Percentiles rank a stretch among this genome's conserved stretches.
Evolutionary conservation across 2,888 invertebrate species (phyloP).

Genomic region (Hirudinaria manillensis): DNA sequence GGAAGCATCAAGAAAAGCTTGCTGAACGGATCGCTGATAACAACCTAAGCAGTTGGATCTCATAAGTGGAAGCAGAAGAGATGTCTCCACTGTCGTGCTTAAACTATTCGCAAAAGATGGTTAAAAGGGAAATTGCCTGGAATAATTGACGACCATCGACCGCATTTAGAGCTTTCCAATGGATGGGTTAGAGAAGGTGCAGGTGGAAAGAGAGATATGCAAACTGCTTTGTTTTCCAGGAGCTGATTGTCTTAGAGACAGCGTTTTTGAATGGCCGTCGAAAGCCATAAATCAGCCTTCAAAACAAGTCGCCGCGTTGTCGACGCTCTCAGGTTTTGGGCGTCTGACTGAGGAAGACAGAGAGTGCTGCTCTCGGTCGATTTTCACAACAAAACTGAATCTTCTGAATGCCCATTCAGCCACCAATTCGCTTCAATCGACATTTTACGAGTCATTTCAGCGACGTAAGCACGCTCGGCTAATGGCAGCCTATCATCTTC

Average conservation of each 20-base stretch:
- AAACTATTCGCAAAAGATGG: too few relatives aligned
- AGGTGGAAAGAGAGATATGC: too few relatives aligned
- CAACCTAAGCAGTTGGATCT: too few relatives aligned
- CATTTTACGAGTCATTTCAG: not conserved
- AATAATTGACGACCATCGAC: too few relatives aligned
- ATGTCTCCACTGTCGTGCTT: too few relatives aligned
- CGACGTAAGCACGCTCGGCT: conserved; percentile 3
- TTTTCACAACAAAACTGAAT: not conserved
- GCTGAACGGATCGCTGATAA: too few relatives aligned
- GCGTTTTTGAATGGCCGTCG: conserved; percentile 8
- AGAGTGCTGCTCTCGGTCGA: not conserved
- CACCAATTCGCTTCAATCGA: not conserved
- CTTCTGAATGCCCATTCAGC: not conserved
- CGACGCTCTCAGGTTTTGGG: not conserved
- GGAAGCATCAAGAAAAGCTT: too few relatives aligned
- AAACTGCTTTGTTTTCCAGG: not conserved
- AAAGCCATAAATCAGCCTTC: conserved; percentile 8
- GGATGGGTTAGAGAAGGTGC: too few relatives aligned
- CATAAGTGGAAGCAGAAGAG: too few relatives aligned
- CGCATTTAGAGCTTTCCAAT: too few relatives aligned
- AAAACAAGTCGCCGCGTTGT: conserved; percentile 4
- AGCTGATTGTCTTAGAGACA: conserved; percentile 10
- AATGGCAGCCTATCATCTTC: conserved; percentile 13
- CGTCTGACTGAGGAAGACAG: not conserved
- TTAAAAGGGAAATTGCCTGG: too few relatives aligned